Percentiles rank a stretch among this genome's conserved stretches.
Evolutionary conservation across 2,888 invertebrate genomes (phyloP).

Genomic region (Endotricha flammealis): DNA sequence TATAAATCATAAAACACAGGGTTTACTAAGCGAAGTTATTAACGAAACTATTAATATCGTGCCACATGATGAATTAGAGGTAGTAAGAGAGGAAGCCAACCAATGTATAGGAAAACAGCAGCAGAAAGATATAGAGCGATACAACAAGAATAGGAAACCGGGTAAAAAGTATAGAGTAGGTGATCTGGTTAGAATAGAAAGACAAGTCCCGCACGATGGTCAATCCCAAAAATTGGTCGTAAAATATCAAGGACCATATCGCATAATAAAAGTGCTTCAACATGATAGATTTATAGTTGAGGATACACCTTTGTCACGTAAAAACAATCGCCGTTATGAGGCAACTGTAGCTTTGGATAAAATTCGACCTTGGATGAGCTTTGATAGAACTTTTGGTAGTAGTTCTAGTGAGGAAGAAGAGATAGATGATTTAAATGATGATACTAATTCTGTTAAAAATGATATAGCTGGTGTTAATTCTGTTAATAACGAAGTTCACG

Average conservation of each 20-base stretch:
- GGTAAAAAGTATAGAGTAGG: background rate
- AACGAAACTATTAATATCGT: constrained; percentile 6
- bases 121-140: constrained; percentile 1
- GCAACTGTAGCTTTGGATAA: constrained; percentile 12
- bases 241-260: constrained; percentile 19
- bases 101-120: constrained; percentile 5
- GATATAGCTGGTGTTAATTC: too few species aligned
- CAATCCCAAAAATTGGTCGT: constrained; percentile 6
- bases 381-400: background rate
- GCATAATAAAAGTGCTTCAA: constrained; percentile 18
- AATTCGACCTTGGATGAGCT: background rate
- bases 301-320: constrained; percentile 23
- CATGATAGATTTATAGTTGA: constrained; percentile 23
- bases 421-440: too few species aligned
- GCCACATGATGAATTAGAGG: background rate
- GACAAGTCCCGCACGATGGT: background rate
- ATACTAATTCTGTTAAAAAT: too few species aligned
- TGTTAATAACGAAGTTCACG: too few species aligned
- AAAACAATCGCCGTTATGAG: constrained; percentile 17
- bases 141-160: background rate
- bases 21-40: constrained; percentile 12
- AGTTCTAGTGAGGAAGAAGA: too few species aligned
- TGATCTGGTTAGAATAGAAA: constrained; percentile 3
- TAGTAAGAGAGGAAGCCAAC: constrained; percentile 2
- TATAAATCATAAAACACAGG: constrained; percentile 9